These are phyloP conservation scores for Drosophila rhopaloa DNA, from an alignment of 1,140 invertebrate genomes.

Conservation along the genomic window DNA sequence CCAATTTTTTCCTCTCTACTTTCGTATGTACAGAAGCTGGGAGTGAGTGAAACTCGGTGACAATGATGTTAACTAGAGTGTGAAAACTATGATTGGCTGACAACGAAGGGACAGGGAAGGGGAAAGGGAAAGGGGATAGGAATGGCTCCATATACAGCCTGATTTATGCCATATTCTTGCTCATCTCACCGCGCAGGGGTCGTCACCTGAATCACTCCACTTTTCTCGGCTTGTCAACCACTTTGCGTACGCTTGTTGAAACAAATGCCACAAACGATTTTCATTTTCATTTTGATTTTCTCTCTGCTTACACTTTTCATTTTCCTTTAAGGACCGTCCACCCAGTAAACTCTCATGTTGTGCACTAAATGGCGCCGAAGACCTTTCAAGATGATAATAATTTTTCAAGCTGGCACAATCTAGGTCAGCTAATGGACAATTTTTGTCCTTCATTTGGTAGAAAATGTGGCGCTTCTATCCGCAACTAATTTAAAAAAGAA, in stretches of 20 bases:
- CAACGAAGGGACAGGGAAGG: constrained; percentile 13
- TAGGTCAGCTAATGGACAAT: constrained; percentile 8
- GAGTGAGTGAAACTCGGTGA: constrained; percentile 68
- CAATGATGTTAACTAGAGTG: constrained; percentile 82
- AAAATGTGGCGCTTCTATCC: neutral
- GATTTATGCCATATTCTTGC: constrained; percentile 48
- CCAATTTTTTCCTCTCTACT: constrained; percentile 50
- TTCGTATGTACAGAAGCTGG: constrained; percentile 40
- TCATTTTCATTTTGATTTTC: constrained; percentile 35
- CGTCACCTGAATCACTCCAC: constrained; percentile 22
- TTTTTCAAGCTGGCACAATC: constrained; percentile 7
- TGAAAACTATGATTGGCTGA: constrained; percentile 82
- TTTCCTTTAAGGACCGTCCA: neutral
- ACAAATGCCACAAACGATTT: constrained; percentile 47
- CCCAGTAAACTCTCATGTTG: constrained; percentile 2
- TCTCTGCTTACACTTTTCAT: constrained; percentile 4
- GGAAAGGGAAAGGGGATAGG: neutral
- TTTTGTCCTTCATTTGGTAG: neutral
- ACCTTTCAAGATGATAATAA: constrained; percentile 17
- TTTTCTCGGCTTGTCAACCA: constrained; percentile 30
- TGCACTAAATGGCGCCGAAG: constrained; percentile 1
- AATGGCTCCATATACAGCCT: constrained; percentile 8
- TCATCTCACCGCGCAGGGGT: constrained; percentile 32
- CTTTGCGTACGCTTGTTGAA: constrained; percentile 40
- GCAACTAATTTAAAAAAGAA: neutral